Evolutionary conservation across 2,888 invertebrate species (phyloP).

Genomic region (Spodoptera picta): DNA sequence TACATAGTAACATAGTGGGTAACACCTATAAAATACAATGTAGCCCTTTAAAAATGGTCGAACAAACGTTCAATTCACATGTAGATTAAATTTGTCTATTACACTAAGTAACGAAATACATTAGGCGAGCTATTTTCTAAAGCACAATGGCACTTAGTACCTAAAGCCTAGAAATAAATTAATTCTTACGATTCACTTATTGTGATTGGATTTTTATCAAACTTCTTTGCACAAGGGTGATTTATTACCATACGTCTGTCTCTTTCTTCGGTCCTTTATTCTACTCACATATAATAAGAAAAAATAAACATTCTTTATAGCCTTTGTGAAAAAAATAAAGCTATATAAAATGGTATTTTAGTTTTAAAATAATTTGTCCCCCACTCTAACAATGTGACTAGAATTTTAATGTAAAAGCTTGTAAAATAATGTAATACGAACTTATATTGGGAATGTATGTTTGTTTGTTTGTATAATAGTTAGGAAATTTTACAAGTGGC

Average conservation of each 20-base stretch:
- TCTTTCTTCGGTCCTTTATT: no score
- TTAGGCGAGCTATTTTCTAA: neutral
- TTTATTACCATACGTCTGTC: conserved; percentile 7
- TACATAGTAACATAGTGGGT: no score
- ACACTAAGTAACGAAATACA: neutral
- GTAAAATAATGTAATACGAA: conserved; percentile 5
- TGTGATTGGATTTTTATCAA: conserved; percentile 19
- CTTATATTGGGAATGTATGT: no score
- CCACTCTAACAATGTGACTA: conserved; percentile 8
- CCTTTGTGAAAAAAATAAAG: neutral
- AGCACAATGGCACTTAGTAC: neutral
- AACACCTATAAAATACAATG: no score
- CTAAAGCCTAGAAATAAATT: conserved; percentile 1
- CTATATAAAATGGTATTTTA: neutral
- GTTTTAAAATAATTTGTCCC: conserved; percentile 11
- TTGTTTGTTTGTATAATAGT: no score
- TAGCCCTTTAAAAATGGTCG: no score
- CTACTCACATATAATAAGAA: no score
- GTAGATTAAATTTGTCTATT: no score
- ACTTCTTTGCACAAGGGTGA: conserved; percentile 5
- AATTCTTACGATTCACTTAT: conserved; percentile 4
- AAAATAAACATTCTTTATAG: no score
- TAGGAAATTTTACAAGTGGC: no score
- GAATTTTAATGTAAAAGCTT: conserved; percentile 18
- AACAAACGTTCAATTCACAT: no score